These are phyloP conservation scores for Periplaneta americana DNA, from an alignment of 1,140 invertebrate genomes.

Conservation along the genomic window DNA sequence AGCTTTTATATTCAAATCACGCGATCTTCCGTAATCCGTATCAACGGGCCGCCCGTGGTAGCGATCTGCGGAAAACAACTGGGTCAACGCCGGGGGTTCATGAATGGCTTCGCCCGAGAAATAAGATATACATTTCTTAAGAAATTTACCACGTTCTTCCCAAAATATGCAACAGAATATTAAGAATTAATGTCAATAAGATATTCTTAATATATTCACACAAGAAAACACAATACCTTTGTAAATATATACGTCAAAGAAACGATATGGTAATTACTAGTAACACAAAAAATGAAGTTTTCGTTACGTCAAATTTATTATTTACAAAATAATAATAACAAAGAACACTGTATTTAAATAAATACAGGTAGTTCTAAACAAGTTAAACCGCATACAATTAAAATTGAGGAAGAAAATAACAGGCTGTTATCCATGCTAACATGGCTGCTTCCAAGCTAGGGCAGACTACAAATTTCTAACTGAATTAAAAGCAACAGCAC, in stretches of 20 bases:
- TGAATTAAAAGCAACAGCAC: neutral
- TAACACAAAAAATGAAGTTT: neutral
- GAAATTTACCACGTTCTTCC: neutral
- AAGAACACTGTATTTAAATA: neutral
- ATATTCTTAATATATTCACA: too few relatives aligned
- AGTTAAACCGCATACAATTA: neutral
- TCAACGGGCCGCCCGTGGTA: conserved; percentile 16
- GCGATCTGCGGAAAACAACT: conserved; percentile 14
- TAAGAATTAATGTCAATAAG: too few relatives aligned
- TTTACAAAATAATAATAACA: neutral
- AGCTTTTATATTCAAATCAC: neutral
- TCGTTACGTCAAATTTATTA: neutral
- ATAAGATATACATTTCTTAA: neutral
- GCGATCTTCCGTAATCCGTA: neutral
- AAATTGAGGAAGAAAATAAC: neutral
- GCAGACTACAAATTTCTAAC: neutral
- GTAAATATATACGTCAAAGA: too few relatives aligned
- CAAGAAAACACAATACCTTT: too few relatives aligned
- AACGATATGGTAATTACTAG: neutral
- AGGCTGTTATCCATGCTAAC: neutral
- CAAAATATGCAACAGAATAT: neutral
- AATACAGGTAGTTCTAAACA: neutral
- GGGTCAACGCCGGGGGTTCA: neutral
- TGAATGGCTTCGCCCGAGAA: neutral
- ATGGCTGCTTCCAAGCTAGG: neutral